These are phyloP conservation scores for Varroa destructor DNA, from an alignment of 1,140 invertebrate species.

Conservation along the genomic window DNA sequence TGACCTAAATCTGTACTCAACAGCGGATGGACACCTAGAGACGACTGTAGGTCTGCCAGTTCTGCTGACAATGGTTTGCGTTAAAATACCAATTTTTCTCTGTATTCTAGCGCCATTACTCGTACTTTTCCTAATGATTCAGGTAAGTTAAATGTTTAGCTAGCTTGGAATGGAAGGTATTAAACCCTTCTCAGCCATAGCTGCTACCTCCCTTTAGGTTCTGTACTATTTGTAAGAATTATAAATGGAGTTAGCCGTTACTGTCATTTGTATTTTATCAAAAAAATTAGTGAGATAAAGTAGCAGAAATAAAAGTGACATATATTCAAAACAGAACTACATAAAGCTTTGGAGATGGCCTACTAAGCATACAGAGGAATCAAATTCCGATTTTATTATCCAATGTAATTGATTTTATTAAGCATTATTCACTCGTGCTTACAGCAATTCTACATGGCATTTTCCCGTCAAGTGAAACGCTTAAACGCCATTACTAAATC, in stretches of 20 bases:
- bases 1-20: background rate
- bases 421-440: conserved; percentile 6
- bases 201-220: too few relatives aligned
- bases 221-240: too few relatives aligned
- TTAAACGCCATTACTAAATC: conserved; percentile 90
- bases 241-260: too few relatives aligned
- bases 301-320: background rate
- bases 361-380: too few relatives aligned
- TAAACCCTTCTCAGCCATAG: too few relatives aligned
- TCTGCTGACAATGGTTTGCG: background rate
- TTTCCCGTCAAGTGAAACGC: conserved; percentile 84
- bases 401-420: too few relatives aligned
- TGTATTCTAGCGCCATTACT: background rate
- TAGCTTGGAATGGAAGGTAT: background rate
- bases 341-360: background rate
- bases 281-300: background rate
- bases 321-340: background rate
- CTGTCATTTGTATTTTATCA: too few relatives aligned
- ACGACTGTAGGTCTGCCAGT: background rate
- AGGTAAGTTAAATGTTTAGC: conserved; percentile 5
- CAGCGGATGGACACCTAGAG: background rate
- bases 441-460: conserved; percentile 82
- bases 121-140: background rate
- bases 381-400: too few relatives aligned
- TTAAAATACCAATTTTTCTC: background rate